phyloP scores from a whole-genome alignment of 1,140 invertebrate genomes.

The Hydropsyche tenuis region DNA sequence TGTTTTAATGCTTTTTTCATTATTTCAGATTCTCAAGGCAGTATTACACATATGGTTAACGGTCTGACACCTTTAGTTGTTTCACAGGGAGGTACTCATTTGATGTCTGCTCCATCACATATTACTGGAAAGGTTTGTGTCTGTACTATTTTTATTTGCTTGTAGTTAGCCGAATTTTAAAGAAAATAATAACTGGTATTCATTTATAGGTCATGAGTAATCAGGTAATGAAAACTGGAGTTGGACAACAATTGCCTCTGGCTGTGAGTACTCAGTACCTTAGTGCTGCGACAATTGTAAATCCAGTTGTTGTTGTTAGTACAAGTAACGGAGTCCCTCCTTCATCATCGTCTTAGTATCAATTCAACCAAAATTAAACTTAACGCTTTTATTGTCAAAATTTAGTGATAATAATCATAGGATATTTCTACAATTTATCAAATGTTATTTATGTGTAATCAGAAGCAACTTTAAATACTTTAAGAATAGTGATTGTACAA shows the following conservation, averaged over 20 bases:
- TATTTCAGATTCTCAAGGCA: conserved; percentile 41
- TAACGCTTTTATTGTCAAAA: conserved; percentile 27
- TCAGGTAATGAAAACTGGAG: conserved; percentile 37
- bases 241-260: conserved; percentile 40
- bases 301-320: conserved; percentile 47
- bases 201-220: conserved; percentile 43
- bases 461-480: conserved; percentile 5
- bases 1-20: background rate
- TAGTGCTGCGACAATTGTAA: conserved; percentile 38
- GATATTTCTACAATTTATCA: conserved; percentile 28
- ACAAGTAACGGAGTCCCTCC: conserved; percentile 36
- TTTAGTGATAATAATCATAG: conserved; percentile 20
- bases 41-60: conserved; percentile 52
- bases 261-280: conserved; percentile 47
- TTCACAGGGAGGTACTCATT: conserved; percentile 57
- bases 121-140: conserved; percentile 47
- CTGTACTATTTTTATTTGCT: background rate
- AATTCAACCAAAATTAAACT: conserved; percentile 28
- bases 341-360: conserved; percentile 39
- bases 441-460: conserved; percentile 28
- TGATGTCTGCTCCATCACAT: conserved; percentile 45
- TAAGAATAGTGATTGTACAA: conserved; percentile 16
- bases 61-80: conserved; percentile 58
- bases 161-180: no score
- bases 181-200: background rate